These are phyloP conservation scores for Scopus umbretta DNA, from an alignment of 2,113 vertebrate genomes.

Conservation along the genomic window DNA sequence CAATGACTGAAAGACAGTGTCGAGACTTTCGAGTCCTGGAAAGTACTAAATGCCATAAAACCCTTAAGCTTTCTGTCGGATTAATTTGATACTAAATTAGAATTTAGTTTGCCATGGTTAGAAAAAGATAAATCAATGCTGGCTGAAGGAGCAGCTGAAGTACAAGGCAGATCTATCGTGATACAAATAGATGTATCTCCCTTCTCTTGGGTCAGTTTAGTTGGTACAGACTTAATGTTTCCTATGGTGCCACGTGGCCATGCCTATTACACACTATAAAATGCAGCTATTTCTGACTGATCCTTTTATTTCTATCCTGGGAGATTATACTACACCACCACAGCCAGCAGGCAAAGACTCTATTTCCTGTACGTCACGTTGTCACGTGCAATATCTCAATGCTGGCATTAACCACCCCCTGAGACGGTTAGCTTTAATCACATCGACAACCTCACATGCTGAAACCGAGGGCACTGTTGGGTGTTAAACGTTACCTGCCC, in stretches of 20 bases:
- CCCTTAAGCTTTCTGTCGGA: neutral
- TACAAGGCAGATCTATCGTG: neutral
- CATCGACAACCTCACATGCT: neutral
- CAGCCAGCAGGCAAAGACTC: neutral
- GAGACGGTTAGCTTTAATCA: neutral
- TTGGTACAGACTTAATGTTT: neutral
- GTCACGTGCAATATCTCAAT: accelerated
- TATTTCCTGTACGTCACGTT: accelerated
- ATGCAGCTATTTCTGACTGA: neutral
- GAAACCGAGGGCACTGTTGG: neutral
- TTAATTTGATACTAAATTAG: neutral
- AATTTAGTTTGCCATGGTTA: neutral
- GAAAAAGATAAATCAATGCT: neutral
- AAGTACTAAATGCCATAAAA: neutral
- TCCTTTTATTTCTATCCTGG: neutral
- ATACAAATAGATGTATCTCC: neutral
- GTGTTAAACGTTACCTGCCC: neutral
- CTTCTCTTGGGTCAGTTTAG: neutral
- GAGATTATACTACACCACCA: neutral
- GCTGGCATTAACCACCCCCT: neutral
- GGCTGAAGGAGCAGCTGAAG: neutral
- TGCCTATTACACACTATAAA: neutral
- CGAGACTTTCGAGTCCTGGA: neutral
- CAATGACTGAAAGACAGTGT: neutral
- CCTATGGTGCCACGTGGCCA: neutral